Percentiles rank a stretch among this genome's conserved stretches.
phyloP scores from a whole-genome alignment of 1,140 invertebrate genomes.

The Drosophila lini region DNA sequence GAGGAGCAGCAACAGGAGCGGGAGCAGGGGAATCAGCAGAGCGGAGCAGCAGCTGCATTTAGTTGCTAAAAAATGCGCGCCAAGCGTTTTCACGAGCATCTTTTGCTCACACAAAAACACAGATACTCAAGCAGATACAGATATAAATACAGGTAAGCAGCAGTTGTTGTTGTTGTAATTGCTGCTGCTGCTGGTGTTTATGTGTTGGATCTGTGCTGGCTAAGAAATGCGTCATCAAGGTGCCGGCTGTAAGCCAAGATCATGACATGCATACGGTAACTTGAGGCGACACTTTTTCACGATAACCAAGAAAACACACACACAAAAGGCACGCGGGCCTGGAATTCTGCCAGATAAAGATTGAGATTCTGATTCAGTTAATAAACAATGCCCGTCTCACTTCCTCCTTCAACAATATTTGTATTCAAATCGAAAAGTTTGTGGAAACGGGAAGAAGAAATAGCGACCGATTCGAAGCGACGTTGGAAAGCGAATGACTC shows the following conservation, averaged over 20 bases:
- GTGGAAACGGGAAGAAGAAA: conserved; percentile 9
- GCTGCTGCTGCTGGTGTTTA: conserved; percentile 19
- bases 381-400: conserved; percentile 28
- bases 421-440: conserved; percentile 21
- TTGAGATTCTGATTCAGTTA: conserved; percentile 7
- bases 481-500: conserved; percentile 41
- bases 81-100: conserved; percentile 69
- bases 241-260: conserved; percentile 72
- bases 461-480: conserved; percentile 34
- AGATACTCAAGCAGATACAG: conserved; percentile 21
- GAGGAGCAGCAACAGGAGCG: conserved; percentile 14
- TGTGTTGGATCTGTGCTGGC: conserved; percentile 35
- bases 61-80: conserved; percentile 62
- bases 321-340: background rate
- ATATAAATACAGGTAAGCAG: conserved; percentile 32
- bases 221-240: conserved; percentile 74
- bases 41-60: conserved; percentile 64
- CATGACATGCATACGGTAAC: conserved; percentile 66
- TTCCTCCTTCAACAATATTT: conserved; percentile 32
- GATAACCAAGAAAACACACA: conserved; percentile 1
- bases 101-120: conserved; percentile 31
- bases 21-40: conserved; percentile 21
- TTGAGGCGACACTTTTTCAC: conserved; percentile 32
- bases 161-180: background rate
- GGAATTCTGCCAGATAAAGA: background rate